Evolutionary conservation across 1,140 invertebrate species (phyloP).

Genomic region (Anthonomus grandis): DNA sequence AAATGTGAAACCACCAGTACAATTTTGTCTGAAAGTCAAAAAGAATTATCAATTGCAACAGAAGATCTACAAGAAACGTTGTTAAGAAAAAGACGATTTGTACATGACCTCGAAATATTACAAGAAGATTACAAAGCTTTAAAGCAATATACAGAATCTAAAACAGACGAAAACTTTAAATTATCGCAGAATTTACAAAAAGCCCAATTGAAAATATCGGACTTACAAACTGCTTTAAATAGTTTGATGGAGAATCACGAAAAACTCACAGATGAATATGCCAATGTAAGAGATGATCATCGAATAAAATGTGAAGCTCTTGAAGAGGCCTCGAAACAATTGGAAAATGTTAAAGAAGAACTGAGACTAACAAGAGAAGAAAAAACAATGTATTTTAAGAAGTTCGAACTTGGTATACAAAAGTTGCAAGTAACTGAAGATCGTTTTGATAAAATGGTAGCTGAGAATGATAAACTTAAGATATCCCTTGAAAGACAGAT

Average conservation of each 20-base stretch:
- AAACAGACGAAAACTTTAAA: too few relatives aligned
- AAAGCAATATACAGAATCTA: too few relatives aligned
- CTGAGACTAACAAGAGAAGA: background rate
- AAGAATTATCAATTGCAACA: too few relatives aligned
- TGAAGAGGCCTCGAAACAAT: slow-evolving; percentile 3
- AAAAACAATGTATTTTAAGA: background rate
- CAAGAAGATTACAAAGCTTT: too few relatives aligned
- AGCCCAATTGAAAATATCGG: background rate
- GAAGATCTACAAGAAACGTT: too few relatives aligned
- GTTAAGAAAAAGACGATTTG: too few relatives aligned
- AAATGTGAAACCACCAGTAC: too few relatives aligned
- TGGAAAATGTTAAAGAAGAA: slow-evolving; percentile 7
- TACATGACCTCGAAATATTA: too few relatives aligned
- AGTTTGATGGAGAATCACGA: background rate
- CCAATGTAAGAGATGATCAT: too few relatives aligned
- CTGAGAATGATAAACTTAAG: slow-evolving; percentile 1
- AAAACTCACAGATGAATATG: background rate
- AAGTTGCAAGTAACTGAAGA: background rate
- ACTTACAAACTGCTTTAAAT: background rate
- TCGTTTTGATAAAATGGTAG: background rate
- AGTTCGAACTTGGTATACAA: background rate
- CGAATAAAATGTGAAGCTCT: too few relatives aligned
- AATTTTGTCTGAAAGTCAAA: too few relatives aligned
- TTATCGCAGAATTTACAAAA: background rate
- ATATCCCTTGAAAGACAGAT: background rate